Percentiles rank a stretch among this genome's conserved stretches.
Evolutionary conservation across 2,888 invertebrate genomes (phyloP).

Genomic region (Nomada ferruginata): DNA sequence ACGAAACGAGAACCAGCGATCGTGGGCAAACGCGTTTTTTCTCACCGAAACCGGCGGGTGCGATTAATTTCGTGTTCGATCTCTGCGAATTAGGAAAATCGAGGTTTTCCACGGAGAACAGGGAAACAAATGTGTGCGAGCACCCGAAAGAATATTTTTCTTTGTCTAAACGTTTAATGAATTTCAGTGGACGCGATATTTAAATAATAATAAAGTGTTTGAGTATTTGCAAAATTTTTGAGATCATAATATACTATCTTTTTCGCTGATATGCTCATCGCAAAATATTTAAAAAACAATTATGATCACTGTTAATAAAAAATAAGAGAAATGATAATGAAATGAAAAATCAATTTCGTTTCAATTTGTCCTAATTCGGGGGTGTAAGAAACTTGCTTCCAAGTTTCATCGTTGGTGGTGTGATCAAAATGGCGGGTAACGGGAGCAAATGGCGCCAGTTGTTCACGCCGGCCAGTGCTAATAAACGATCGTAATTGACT

Average conservation of each 20-base stretch:
- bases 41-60: not conserved
- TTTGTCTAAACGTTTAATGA: not conserved
- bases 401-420: not conserved
- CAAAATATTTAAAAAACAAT: too few species aligned
- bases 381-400: not conserved
- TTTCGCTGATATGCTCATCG: too few species aligned
- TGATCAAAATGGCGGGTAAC: not conserved
- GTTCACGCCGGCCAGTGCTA: conserved; percentile 34
- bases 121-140: too few species aligned
- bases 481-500: conserved; percentile 79
- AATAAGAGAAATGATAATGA: too few species aligned
- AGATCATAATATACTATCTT: too few species aligned
- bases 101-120: not conserved
- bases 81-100: conserved; percentile 7
- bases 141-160: too few species aligned
- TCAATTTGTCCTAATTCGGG: too few species aligned
- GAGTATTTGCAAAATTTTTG: too few species aligned
- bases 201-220: too few species aligned
- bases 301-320: too few species aligned
- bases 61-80: conserved; percentile 16
- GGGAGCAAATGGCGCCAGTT: not conserved
- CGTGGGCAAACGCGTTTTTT: not conserved
- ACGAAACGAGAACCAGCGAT: conserved; percentile 17
- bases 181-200: too few species aligned
- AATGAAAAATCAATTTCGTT: too few species aligned